Conservation (phyloP, 2,888 invertebrate species). For the Microctonus brassicae region DNA sequence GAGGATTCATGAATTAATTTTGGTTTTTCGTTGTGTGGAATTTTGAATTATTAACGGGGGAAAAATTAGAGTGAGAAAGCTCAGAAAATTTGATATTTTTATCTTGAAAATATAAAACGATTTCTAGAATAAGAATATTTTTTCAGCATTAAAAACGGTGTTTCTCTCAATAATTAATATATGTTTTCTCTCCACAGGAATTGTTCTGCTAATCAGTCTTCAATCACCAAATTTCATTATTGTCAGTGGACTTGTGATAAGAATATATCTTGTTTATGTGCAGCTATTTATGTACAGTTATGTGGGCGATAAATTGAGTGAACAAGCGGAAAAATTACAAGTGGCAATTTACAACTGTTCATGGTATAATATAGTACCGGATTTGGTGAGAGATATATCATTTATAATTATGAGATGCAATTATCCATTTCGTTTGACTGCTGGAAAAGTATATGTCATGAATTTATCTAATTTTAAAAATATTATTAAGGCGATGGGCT, state of each 20-base stretch:
- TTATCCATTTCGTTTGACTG: conserved; percentile 29
- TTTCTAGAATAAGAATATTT: no score
- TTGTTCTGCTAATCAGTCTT: conserved; percentile 34
- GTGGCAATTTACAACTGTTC: conserved; percentile 31
- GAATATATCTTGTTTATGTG: conserved; percentile 27
- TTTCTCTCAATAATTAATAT: no score
- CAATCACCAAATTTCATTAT: conserved; percentile 15
- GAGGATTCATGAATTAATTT: no score
- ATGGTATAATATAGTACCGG: conserved; percentile 34
- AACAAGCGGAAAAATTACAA: conserved; percentile 28
- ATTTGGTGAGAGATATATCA: conserved; percentile 18
- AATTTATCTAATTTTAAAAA: conserved; percentile 31
- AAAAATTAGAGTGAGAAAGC: no score
- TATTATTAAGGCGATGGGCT: conserved; percentile 27
- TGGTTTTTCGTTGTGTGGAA: no score
- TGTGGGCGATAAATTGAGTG: conserved; percentile 34
- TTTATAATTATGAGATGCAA: conserved; percentile 29
- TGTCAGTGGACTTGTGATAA: conserved; percentile 19
- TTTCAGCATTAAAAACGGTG: no score
- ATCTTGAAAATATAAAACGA: no score
- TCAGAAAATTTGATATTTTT: no score
- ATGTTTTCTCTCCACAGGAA: conserved; percentile 16
- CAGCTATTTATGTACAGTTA: conserved; percentile 40
- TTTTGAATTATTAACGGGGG: no score
- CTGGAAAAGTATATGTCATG: conserved; percentile 36